Evolutionary conservation across 1,140 invertebrate species (phyloP).

Genomic region (Drosophila rufa): DNA sequence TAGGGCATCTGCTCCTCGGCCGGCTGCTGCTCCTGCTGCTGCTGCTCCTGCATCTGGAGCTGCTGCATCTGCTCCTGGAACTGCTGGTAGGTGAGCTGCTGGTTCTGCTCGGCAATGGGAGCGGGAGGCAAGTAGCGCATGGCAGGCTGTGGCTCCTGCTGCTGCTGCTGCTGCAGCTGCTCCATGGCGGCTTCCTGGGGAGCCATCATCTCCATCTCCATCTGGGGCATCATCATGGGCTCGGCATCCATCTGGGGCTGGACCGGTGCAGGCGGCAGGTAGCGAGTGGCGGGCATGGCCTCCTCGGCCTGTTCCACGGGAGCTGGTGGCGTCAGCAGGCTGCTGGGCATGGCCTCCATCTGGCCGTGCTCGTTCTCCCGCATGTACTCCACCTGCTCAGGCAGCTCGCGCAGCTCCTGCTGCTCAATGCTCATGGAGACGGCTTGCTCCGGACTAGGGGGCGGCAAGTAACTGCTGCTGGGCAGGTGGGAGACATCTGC

Average conservation of each 20-base stretch:
- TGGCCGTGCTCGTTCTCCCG: slow-evolving; percentile 38
- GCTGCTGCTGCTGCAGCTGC: slow-evolving; percentile 31
- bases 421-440: slow-evolving; percentile 74
- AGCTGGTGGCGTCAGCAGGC: slow-evolving; percentile 60
- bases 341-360: slow-evolving; percentile 68
- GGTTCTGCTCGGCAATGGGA: slow-evolving; percentile 29
- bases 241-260: slow-evolving; percentile 27
- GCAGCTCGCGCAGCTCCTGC: slow-evolving; percentile 73
- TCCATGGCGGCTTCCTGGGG: slow-evolving; percentile 20
- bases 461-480: slow-evolving; percentile 66
- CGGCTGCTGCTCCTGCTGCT: slow-evolving; percentile 18
- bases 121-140: slow-evolving; percentile 58
- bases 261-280: slow-evolving; percentile 48
- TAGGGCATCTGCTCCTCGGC: slow-evolving; percentile 65
- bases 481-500: slow-evolving; percentile 79
- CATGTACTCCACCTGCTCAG: slow-evolving; percentile 77
- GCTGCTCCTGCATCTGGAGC: slow-evolving; percentile 26
- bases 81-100: slow-evolving; percentile 73
- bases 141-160: slow-evolving; percentile 37
- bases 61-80: slow-evolving; percentile 66
- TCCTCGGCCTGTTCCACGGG: slow-evolving; percentile 31
- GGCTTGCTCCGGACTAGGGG: slow-evolving; percentile 56
- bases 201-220: slow-evolving; percentile 49
- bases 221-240: slow-evolving; percentile 50
- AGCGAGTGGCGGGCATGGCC: slow-evolving; percentile 46